These are phyloP conservation scores for Aurelia coerulea DNA, from an alignment of 30 jellyfish, hydroid and myxozoan species.

Conservation along the genomic window DNA sequence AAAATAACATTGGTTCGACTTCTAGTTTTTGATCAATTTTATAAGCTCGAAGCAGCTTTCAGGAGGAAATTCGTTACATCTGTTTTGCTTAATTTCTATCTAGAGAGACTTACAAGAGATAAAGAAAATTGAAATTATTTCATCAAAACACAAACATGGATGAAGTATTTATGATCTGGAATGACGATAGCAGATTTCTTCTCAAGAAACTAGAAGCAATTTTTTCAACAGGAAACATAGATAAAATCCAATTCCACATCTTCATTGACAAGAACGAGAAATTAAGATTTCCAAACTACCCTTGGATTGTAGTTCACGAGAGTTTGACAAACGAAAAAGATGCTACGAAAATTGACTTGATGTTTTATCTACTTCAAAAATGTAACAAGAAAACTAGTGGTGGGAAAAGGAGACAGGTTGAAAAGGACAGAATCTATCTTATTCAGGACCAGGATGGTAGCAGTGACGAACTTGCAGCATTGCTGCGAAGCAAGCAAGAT, in stretches of 20 bases:
- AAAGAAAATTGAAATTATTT: no score
- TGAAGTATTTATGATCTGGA: slow-evolving; percentile 45
- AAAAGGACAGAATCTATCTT: slow-evolving; percentile 14
- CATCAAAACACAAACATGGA: slow-evolving; percentile 20
- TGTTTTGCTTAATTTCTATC: no score
- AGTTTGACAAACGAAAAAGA: slow-evolving; percentile 26
- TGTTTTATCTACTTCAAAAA: slow-evolving; percentile 26
- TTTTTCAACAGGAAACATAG: neutral
- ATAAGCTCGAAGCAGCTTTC: no score
- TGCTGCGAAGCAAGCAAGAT: neutral
- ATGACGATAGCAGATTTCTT: neutral
- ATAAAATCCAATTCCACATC: slow-evolving; percentile 8
- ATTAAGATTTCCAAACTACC: neutral
- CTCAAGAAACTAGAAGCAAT: slow-evolving; percentile 5
- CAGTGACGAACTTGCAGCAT: slow-evolving; percentile 11
- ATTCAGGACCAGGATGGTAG: slow-evolving; percentile 13
- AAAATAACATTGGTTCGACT: no score
- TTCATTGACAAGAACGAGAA: slow-evolving; percentile 6
- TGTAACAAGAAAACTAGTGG: neutral
- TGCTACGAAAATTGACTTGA: slow-evolving; percentile 32
- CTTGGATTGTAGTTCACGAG: slow-evolving; percentile 38
- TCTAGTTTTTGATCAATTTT: no score
- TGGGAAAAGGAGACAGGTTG: neutral
- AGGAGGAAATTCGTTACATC: no score
- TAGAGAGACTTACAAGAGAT: no score